These are phyloP conservation scores for Apis mellifera DNA, from an alignment of 1,140 invertebrate genomes.

Conservation along the genomic window DNA sequence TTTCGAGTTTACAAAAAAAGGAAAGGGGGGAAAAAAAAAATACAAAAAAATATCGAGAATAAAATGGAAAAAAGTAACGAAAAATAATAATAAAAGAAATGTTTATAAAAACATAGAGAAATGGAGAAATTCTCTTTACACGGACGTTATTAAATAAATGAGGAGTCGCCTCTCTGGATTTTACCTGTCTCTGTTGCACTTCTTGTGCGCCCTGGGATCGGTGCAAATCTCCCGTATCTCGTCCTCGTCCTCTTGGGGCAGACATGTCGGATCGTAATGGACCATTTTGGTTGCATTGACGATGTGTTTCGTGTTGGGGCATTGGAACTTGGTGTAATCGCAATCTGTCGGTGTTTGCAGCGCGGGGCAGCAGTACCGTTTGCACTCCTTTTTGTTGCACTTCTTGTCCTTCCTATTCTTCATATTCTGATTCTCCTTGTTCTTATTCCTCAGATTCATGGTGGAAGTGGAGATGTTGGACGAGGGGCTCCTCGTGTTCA, in stretches of 20 bases:
- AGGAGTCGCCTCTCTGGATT: too few species aligned
- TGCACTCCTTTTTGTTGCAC: conserved; percentile 17
- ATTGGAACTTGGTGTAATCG: background rate
- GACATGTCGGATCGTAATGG: conserved; percentile 6
- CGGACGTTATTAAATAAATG: too few species aligned
- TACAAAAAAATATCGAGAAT: too few species aligned
- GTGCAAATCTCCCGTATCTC: background rate
- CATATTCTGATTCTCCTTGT: too few species aligned
- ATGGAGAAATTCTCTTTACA: too few species aligned
- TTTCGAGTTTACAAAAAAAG: too few species aligned
- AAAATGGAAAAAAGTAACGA: too few species aligned
- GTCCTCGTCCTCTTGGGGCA: background rate
- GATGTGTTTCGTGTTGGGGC: background rate
- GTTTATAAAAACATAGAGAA: too few species aligned
- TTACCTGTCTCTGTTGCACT: background rate
- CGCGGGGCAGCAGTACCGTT: conserved; percentile 39
- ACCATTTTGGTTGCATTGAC: accelerated
- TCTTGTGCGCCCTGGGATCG: too few species aligned
- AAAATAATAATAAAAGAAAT: too few species aligned
- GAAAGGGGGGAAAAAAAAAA: too few species aligned
- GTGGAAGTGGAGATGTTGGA: background rate
- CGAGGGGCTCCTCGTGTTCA: background rate
- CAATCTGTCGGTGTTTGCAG: background rate
- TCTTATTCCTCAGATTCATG: background rate
- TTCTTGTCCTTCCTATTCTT: too few species aligned